phyloP scores from a whole-genome alignment of 2,113 vertebrate species.

The Thamnaconus septentrionalis region DNA sequence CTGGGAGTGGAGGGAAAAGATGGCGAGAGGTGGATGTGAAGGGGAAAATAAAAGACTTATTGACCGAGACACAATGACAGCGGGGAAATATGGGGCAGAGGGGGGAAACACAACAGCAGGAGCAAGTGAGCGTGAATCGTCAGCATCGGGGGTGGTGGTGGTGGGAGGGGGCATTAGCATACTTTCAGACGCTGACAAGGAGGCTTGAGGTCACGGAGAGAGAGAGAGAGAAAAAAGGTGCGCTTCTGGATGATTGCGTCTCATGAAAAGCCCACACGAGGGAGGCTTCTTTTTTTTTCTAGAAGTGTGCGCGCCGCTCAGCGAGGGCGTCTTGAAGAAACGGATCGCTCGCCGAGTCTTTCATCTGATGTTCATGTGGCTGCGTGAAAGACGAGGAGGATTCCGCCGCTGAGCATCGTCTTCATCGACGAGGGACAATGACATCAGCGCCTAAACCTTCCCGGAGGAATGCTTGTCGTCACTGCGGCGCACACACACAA shows the following conservation, averaged over 20 bases:
- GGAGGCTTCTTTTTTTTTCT: too few relatives aligned
- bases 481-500: constrained; percentile 21
- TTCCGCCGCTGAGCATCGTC: constrained; percentile 18
- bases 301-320: too few relatives aligned
- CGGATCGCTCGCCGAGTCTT: not conserved
- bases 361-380: not conserved
- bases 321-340: too few relatives aligned
- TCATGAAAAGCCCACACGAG: too few relatives aligned
- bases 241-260: too few relatives aligned
- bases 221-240: too few relatives aligned
- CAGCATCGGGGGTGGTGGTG: not conserved
- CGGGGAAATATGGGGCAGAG: constrained; percentile 17
- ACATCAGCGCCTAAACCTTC: constrained; percentile 66
- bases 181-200: too few relatives aligned
- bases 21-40: constrained; percentile 27
- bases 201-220: too few relatives aligned
- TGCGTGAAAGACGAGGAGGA: constrained; percentile 3
- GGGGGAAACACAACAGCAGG: constrained; percentile 32
- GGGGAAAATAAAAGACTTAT: constrained; percentile 8
- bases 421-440: constrained; percentile 52
- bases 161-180: too few relatives aligned
- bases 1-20: constrained; percentile 13
- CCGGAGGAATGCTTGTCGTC: constrained; percentile 62
- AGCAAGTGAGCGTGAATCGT: constrained; percentile 20
- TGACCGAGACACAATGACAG: constrained; percentile 35